A percentile compares a stretch with the other conserved stretches of the same genome.
Conservation (phyloP, 2,797 vertebrate species). For the Gobionotothen gibberifrons region DNA sequence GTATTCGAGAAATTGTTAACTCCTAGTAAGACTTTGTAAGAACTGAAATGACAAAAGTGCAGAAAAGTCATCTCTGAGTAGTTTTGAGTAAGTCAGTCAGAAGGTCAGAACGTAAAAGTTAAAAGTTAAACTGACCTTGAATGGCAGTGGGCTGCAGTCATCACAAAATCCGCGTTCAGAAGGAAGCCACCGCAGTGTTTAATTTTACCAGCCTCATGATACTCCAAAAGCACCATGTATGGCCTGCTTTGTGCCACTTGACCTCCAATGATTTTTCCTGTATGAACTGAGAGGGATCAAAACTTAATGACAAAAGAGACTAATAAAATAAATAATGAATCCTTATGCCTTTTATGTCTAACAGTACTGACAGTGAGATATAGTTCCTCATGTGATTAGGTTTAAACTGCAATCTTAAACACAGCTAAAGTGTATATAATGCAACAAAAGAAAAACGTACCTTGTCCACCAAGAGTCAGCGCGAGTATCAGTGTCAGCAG, state of each 20-base stretch:
- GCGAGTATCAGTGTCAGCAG: slow-evolving; percentile 32
- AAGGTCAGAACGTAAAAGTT: no score
- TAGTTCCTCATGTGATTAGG: neutral
- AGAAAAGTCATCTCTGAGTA: neutral
- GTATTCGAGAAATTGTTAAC: rapidly evolving
- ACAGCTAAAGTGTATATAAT: neutral
- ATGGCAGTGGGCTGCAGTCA: slow-evolving; percentile 76
- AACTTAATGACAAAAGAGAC: neutral
- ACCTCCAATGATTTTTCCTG: slow-evolving; percentile 56
- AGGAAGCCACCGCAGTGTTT: slow-evolving; percentile 63
- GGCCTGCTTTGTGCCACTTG: slow-evolving; percentile 61
- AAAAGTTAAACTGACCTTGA: slow-evolving; percentile 43
- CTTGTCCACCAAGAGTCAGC: slow-evolving; percentile 31
- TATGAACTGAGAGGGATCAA: neutral
- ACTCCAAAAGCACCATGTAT: slow-evolving; percentile 65
- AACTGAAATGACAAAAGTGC: slow-evolving; percentile 24
- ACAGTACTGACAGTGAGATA: no score
- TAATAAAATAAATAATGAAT: neutral
- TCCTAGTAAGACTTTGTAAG: slow-evolving; percentile 41
- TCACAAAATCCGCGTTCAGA: slow-evolving; percentile 72
- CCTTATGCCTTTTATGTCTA: neutral
- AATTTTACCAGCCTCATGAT: rapidly evolving
- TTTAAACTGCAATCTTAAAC: neutral
- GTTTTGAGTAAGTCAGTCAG: no score
- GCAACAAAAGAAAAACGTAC: slow-evolving; percentile 13